Evolutionary conservation across 2,797 vertebrate species (phyloP), one percentile per base, ranked within the genome.

Genomic region (Aldrovandia affinis): DNA sequence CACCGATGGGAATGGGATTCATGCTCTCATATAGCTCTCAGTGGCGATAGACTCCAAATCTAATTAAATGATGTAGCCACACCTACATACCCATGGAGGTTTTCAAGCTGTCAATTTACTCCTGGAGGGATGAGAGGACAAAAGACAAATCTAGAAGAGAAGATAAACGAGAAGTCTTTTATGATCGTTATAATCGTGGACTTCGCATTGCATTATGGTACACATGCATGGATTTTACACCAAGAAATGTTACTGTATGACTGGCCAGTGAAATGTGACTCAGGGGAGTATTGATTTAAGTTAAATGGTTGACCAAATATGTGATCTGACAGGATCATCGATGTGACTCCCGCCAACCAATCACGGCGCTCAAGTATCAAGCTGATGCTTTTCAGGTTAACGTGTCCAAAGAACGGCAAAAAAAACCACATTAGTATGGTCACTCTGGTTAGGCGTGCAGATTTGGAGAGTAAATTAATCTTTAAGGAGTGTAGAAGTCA

Each of bases 11-110:
- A 65, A 75, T 81, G 30, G 61, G 78, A 68, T 50, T 79, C 77
- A 80, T 59, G 36, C 77, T 36, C 61, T 80, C 59, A 0, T 55
- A 39, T 2, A 15, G 77, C 50, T 78, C 77, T 15, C 77, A 79
- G 77, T 30, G n/a, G 47, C 54, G 83, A 78, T 28, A 50, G 59
- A 42, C 59, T n/a, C 44, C n/a, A 68, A 84, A 80, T 84, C 77
- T 80, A 80, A 84, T 84, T 79, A 83, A 33, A 83, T 52, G 36
- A 77, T 54, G 70, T 44, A 50, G 25, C 52, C n/a, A 70, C 70
- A 39, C 65, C 54, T 9, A 77, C 25, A 44, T 20, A 42, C 52
- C 82, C 39, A 44, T 33, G 25, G 30, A 22, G 10, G 25, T 12
- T 77, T 54, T 1, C 33, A 30, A 6, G 63, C 28, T 68, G 63